phyloP scores from a whole-genome alignment of 2,113 vertebrate genomes.

The Caloenas nicobarica region DNA sequence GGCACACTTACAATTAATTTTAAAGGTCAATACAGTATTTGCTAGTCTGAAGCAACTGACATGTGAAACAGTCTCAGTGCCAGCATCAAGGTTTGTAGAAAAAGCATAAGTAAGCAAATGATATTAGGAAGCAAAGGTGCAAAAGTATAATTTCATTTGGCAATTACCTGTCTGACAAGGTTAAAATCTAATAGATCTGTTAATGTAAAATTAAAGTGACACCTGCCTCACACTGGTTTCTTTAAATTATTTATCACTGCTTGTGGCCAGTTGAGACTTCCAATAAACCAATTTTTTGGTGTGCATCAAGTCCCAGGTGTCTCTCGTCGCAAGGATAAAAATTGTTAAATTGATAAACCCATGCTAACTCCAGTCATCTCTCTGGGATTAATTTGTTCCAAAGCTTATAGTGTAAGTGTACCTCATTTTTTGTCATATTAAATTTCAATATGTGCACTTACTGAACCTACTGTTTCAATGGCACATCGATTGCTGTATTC shows the following conservation, averaged over 20 bases:
- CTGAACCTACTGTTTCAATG: not conserved
- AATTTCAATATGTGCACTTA: not conserved
- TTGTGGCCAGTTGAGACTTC: constrained; percentile 1
- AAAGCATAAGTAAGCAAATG: not conserved
- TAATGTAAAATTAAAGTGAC: constrained; percentile 45
- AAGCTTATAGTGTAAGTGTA: not conserved
- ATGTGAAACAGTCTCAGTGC: not conserved
- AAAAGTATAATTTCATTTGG: constrained; percentile 32
- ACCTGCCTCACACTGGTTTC: not conserved
- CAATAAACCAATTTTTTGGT: constrained; percentile 16
- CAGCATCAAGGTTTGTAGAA: not conserved
- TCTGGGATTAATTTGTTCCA: not conserved
- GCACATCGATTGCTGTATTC: not conserved
- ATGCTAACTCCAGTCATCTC: not conserved
- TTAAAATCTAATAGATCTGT: constrained; percentile 28
- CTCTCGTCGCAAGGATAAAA: not conserved
- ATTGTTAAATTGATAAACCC: not conserved
- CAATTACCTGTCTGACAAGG: constrained; percentile 12
- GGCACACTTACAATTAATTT: not conserved
- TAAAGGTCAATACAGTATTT: not conserved
- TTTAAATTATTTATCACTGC: constrained; percentile 20
- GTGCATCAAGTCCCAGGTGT: not conserved
- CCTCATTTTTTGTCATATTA: constrained; percentile 6
- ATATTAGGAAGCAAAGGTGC: not conserved
- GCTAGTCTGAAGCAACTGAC: not conserved